Evolutionary conservation across 2,113 vertebrate genomes (phyloP).

Genomic region (Dasyprocta punctata): DNA sequence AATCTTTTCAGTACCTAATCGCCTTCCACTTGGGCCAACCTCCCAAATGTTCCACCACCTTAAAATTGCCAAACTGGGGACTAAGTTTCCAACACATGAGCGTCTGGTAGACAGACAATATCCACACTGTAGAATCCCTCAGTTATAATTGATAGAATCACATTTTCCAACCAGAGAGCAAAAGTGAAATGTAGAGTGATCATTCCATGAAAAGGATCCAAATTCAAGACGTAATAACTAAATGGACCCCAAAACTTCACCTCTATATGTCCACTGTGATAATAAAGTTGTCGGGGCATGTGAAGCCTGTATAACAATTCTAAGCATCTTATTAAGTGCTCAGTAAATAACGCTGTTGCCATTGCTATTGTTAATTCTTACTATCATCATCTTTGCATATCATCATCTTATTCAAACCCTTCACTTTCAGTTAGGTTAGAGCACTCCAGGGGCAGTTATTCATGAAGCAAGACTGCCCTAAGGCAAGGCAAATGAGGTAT

Average conservation of each 20-base stretch:
- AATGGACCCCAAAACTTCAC: not conserved
- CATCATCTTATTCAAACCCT: not conserved
- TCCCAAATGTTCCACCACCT: not conserved
- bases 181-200: not conserved
- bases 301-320: not conserved
- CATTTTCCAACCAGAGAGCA: not conserved
- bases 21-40: no score
- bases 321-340: not conserved
- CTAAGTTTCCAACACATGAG: not conserved
- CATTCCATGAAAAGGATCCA: not conserved
- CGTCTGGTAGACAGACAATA: not conserved
- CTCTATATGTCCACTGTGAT: not conserved
- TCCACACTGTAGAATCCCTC: not conserved
- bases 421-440: not conserved
- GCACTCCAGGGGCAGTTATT: not conserved
- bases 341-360: not conserved
- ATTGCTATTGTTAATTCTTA: not conserved
- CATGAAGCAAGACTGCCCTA: not conserved
- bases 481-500: not conserved
- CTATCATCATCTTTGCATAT: not conserved
- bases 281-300: not conserved
- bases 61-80: not conserved
- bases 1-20: not conserved
- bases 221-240: not conserved
- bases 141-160: not conserved